Base-by-base conservation (phyloP, 1,140 invertebrate genomes). In the Oreohelix idahoensis region DNA sequence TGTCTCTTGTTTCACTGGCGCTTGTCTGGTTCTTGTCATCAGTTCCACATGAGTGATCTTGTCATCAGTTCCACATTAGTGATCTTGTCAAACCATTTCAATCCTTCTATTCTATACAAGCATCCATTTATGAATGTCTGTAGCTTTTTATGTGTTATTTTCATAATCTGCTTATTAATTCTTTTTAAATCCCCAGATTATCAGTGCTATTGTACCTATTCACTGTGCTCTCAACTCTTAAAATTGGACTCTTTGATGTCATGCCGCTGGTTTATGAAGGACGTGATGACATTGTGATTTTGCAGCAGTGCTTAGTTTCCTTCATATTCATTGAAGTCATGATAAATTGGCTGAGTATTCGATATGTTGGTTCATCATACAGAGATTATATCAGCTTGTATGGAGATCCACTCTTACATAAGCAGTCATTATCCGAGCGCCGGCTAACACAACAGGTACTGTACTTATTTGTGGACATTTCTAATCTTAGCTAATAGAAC, bases 271-370 rank as follows among this genome's bases (percentile, higher is more conserved):
- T 87, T 29, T 87, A 85, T 80, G n/a, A 38, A 51, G 82, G 83
- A 45, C 29, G 38, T 2, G 76, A 69, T 38, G 35, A 32, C 0
- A n/a, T 51, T 29, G 35, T 85, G 17, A 23, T 84, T 35, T 35
- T 74, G 5, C 84, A 84, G 53, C 73, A 74, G 26, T 29, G 49
- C 39, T 70, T 89, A n/a, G 77, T 84, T 8, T 73, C 58, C 49
- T 51, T 89, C 39, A n/a, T 89, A 13, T 84, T 82, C 49, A 20
- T 83, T 15, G 79, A 89, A 79, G 73, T 86, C 42, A 79, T 86
- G 74, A 26, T 85, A 1, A 86, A 87, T 75, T 89, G 86, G 88
- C 58, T 89, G 4, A 84, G 86, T 66, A 86, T 89, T 42, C 86
- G 84, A 49, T 86, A 79, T 69, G 88, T 89, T 8, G 84, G 83